Evolutionary conservation across 1,140 invertebrate genomes (phyloP).

Genomic region (Anastrepha obliqua): DNA sequence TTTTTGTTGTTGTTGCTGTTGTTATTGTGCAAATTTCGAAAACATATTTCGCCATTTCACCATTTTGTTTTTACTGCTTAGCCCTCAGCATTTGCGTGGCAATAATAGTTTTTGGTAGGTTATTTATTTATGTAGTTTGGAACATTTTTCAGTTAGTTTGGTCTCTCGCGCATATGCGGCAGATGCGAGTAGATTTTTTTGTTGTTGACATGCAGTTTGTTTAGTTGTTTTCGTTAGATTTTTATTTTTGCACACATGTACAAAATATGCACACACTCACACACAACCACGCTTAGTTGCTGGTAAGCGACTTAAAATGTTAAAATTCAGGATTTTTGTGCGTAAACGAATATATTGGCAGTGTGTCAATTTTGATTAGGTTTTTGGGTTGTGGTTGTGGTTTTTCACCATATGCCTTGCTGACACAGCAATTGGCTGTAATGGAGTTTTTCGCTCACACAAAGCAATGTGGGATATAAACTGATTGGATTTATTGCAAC

Average conservation of each 20-base stretch:
- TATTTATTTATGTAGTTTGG: not conserved
- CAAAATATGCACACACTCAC: not conserved
- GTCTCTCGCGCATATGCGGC: not conserved
- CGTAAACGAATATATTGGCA: conserved; percentile 35
- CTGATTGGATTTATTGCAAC: not conserved
- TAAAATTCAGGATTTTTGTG: not conserved
- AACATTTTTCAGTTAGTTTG: not conserved
- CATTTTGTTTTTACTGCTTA: not conserved
- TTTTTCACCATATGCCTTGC: not conserved
- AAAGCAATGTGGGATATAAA: not conserved
- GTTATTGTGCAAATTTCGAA: not conserved
- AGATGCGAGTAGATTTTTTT: not conserved
- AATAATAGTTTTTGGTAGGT: not conserved
- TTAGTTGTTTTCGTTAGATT: not conserved
- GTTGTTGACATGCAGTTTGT: not conserved
- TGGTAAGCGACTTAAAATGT: not conserved
- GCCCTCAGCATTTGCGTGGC: not conserved
- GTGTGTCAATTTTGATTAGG: conserved; percentile 49
- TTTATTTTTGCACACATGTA: not conserved
- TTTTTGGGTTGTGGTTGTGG: conserved; percentile 36
- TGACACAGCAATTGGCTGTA: not conserved
- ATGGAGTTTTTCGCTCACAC: not conserved
- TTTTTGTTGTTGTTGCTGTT: not conserved
- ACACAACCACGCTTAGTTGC: not conserved
- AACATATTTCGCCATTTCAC: not conserved